These are phyloP conservation scores for Cossypha heuglini DNA, from an alignment of 2,797 vertebrate genomes.

Conservation along the genomic window DNA sequence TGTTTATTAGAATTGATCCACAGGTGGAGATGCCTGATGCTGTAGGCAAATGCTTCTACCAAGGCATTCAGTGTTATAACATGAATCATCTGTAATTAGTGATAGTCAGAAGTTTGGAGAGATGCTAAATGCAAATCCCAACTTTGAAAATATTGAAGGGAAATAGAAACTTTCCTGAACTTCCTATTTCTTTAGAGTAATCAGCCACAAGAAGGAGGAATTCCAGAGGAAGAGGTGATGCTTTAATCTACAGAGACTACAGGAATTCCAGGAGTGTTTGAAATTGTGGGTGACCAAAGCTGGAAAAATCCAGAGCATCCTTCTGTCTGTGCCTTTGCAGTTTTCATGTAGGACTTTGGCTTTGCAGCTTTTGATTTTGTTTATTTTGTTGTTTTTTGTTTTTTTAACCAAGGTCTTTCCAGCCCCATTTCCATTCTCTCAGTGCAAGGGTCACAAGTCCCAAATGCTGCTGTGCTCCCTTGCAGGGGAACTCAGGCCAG, in stretches of 20 bases:
- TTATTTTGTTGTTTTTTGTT: not conserved
- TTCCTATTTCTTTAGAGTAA: not conserved
- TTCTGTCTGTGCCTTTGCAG: not conserved
- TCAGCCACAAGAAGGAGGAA: not conserved
- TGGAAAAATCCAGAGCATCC: not conserved
- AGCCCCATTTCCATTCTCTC: not conserved
- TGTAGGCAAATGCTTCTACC: not conserved
- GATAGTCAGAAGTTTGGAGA: not conserved
- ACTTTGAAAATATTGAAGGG: not conserved
- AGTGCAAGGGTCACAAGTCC: not conserved
- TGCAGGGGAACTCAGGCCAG: not conserved
- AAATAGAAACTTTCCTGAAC: not conserved
- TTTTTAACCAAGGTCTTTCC: not conserved
- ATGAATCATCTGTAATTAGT: not conserved
- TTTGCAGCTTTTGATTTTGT: not conserved
- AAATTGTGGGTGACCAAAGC: fast-evolving
- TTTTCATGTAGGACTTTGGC: not conserved
- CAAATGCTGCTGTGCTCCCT: not conserved
- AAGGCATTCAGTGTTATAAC: not conserved
- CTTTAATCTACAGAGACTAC: not conserved
- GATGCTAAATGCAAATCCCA: not conserved
- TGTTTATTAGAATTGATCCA: not conserved
- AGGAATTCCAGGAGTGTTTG: not conserved
- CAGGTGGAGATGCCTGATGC: not conserved
- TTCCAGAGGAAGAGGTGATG: not conserved